Evolutionary conservation across 2,888 invertebrate genomes (phyloP), one percentile per base, ranked within the genome.

Genomic region (Galeopsomyia nigrocyanea): DNA sequence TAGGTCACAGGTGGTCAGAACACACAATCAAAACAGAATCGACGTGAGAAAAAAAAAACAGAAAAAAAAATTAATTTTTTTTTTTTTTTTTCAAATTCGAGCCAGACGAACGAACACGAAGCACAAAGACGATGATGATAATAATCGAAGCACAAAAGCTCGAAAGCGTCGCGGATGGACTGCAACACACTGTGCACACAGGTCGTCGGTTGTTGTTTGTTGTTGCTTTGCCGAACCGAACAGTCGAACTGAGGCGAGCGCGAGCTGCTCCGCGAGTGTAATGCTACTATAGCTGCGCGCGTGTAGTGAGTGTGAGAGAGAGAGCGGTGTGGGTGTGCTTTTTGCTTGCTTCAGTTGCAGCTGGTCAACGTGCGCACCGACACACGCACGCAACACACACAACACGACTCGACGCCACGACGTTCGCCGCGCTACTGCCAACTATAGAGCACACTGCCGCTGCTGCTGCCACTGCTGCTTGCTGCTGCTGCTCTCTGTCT

Each of bases 351-450:
- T 7, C n/a, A 65, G 63, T 56, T 58, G 74, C 17, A 26, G 26
- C 46, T 16, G 56, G 22, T 16, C 10, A 22, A 50, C 62, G 26
- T 68, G 68, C 67, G 68, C 60, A 26, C 46, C 73, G 73, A 26
- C 50, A 60, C 71, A 57, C 71, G 56, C 68, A 63, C 74, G 65
- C 64, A n/a, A n/a, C n/a, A 39, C 39, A 39, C 26, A 39, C 39
- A 10, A 39, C 39, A 39, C 80, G 79, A 80, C 83, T 79, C 79
- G 78, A 82, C 84, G 81, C 80, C 80, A 80, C 81, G 82, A 78
- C 81, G 82, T 82, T 84, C 84, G 80, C 82, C 81, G 81, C 81
- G 80, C 82, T 81, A 85, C 84, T 85, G 13, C 5, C 39, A 31
- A 5, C 31, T 3, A 31, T 3, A 82, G 80, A 80, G 80, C 83